These are phyloP conservation scores for Drosophila novamexicana DNA, from an alignment of 1,140 invertebrate species.

Conservation along the genomic window DNA sequence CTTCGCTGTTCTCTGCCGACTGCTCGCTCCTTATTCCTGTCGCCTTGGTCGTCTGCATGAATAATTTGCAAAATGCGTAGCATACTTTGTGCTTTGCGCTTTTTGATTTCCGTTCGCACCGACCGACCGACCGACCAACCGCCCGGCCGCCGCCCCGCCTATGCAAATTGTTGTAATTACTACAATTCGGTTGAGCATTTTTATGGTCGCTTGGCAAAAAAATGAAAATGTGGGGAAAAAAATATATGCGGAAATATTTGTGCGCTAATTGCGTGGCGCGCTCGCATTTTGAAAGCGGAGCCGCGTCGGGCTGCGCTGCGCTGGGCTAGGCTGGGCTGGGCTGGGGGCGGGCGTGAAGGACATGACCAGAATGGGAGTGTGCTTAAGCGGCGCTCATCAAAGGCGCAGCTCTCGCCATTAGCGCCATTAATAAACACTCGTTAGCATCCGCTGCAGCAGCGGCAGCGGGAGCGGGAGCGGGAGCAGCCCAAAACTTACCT, in stretches of 20 bases:
- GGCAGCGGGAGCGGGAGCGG: slow-evolving; percentile 4
- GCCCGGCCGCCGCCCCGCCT: slow-evolving; percentile 31
- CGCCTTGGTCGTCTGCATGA: slow-evolving; percentile 42
- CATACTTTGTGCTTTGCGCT: slow-evolving; percentile 78
- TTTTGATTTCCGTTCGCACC: slow-evolving; percentile 71
- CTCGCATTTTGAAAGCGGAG: slow-evolving; percentile 31
- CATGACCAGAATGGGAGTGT: slow-evolving; percentile 42
- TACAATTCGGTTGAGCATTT: slow-evolving; percentile 82
- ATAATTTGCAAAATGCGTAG: slow-evolving; percentile 80
- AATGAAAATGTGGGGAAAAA: slow-evolving; percentile 5
- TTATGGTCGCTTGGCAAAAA: slow-evolving; percentile 63
- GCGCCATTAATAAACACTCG: slow-evolving; percentile 80
- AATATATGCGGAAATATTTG: slow-evolving; percentile 78
- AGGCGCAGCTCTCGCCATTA: slow-evolving; percentile 68
- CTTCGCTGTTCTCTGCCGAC: background rate
- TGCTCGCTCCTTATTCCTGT: background rate
- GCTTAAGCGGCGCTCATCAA: slow-evolving; percentile 72
- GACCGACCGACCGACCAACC: background rate
- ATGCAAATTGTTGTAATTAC: slow-evolving; percentile 82
- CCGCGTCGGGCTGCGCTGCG: background rate
- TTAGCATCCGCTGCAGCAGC: slow-evolving; percentile 44
- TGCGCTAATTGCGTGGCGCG: slow-evolving; percentile 75
- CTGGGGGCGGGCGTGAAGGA: slow-evolving; percentile 13
- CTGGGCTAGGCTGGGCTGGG: too few species aligned
- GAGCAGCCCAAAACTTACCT: slow-evolving; percentile 25